phyloP scores from a whole-genome alignment of 23 tunicate genomes.

The Diplosoma virens region DNA sequence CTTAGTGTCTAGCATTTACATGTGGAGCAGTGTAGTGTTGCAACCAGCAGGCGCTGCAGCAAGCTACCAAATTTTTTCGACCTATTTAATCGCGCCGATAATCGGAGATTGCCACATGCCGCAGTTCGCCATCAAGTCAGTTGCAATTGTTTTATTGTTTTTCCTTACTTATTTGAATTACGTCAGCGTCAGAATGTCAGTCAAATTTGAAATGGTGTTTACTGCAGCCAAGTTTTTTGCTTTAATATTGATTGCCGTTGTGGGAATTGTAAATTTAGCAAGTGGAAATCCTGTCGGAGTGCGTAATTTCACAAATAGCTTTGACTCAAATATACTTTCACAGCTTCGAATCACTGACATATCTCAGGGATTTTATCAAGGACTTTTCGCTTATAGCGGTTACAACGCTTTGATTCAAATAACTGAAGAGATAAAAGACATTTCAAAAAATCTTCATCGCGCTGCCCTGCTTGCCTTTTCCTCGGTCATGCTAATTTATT shows the following conservation, averaged over 20 bases:
- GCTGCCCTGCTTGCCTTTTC: conserved; percentile 12
- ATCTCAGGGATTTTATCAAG: conserved; percentile 27
- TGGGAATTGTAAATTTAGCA: conserved; percentile 30
- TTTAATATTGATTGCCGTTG: conserved; percentile 37
- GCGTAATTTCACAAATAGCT: conserved; percentile 40
- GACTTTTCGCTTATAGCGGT: conserved; percentile 59
- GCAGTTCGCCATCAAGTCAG: conserved; percentile 25
- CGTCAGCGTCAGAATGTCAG: conserved; percentile 36
- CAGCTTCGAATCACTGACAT: conserved; percentile 6
- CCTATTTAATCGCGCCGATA: conserved; percentile 40
- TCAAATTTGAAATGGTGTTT: conserved; percentile 43
- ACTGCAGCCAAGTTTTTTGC: conserved; percentile 48
- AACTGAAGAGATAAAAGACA: conserved; percentile 54
- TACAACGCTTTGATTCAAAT: conserved; percentile 11
- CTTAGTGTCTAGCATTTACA: conserved; percentile 27
- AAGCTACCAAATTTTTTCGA: conserved; percentile 31
- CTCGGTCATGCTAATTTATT: conserved; percentile 31
- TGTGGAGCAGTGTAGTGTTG: neutral
- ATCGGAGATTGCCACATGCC: conserved; percentile 44
- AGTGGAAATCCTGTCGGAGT: conserved; percentile 42
- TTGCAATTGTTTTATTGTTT: conserved; percentile 4
- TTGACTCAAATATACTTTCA: conserved; percentile 2
- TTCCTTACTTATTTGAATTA: conserved; percentile 32
- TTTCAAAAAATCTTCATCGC: conserved; percentile 38
- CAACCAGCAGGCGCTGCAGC: conserved; percentile 1